phyloP scores from a whole-genome alignment of 2,113 vertebrate species.

The Paradoxurus hermaphroditus region DNA sequence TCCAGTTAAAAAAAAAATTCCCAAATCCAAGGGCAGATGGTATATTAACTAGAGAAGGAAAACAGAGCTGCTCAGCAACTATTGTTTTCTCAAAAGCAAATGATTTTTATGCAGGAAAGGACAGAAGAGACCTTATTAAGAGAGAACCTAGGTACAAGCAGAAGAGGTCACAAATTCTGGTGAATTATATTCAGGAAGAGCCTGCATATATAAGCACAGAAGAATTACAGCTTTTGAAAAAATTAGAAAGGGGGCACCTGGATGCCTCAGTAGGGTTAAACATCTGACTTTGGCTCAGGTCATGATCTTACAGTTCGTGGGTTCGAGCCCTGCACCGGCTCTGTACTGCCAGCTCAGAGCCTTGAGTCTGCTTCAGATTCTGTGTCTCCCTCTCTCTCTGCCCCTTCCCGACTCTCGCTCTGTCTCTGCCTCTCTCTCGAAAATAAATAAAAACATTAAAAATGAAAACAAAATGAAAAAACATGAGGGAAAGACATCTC shows the following conservation, averaged over 20 bases:
- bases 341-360: too few species aligned
- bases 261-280: too few species aligned
- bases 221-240: background rate
- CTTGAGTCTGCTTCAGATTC: too few species aligned
- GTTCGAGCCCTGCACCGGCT: too few species aligned
- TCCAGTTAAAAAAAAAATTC: background rate
- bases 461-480: too few species aligned
- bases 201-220: background rate
- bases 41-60: constrained; percentile 43
- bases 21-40: constrained; percentile 38
- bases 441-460: too few species aligned
- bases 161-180: background rate
- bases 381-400: too few species aligned
- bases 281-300: too few species aligned
- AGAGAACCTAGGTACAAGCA: background rate
- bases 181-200: background rate
- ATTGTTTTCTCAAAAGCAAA: constrained; percentile 45
- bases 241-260: background rate
- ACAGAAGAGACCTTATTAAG: background rate
- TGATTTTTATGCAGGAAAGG: constrained; percentile 14
- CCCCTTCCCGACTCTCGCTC: too few species aligned
- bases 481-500: background rate
- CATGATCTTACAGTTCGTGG: too few species aligned
- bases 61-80: constrained; percentile 43
- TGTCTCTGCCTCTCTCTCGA: too few species aligned